Base-by-base conservation (phyloP, 2,888 invertebrate species). In the Nomada ferruginata region DNA sequence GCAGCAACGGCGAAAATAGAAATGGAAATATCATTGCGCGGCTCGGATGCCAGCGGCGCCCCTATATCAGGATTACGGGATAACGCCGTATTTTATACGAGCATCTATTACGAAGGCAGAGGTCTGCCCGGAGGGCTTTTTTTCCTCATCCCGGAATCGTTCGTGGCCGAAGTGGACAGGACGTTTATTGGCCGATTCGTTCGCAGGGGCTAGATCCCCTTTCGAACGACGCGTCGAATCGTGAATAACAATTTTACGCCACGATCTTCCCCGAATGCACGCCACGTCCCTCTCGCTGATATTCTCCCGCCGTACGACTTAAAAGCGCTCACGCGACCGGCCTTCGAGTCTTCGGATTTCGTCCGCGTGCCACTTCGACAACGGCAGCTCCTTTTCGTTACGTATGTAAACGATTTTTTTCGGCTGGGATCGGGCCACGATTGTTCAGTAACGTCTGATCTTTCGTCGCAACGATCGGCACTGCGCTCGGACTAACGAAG, bases 181-280 rank as follows among this genome's bases (percentile, higher is more conserved):
- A 20, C 60, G 59, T 60, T 55, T 71, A 71, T 71, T 13, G 70
- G 70, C 2, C 50, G 36, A 42, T 18, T 26, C 42, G 55, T 23
- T 47, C 23, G 13, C 9, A 2, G 4, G 13, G n/a, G 44, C 13
- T 29, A 18, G 44, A 57, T 79, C 47, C 23, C 23, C 26, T 47
- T 1, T n/a, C 26, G 57, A 59, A 29, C 50, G 10, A 47, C 44
- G 64, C 57, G 65, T 61, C 53, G 65, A 61, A 55, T 26, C 26
- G 66, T 78, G 79, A 80, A 80, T 80, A 80, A 71, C 55, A 78
- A 78, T 78, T 78, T 66, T 71, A 66, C 79, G 42, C 60, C 26
- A 42, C 20, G 79, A 66, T 71, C 71, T 57, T 36, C 44, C 36
- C 42, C 60, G 60, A 78, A 79, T 79, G 71, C 79, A 2, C 50